Evolutionary conservation across 2,797 vertebrate genomes (phyloP).

Genomic region (Apogon talboti): DNA sequence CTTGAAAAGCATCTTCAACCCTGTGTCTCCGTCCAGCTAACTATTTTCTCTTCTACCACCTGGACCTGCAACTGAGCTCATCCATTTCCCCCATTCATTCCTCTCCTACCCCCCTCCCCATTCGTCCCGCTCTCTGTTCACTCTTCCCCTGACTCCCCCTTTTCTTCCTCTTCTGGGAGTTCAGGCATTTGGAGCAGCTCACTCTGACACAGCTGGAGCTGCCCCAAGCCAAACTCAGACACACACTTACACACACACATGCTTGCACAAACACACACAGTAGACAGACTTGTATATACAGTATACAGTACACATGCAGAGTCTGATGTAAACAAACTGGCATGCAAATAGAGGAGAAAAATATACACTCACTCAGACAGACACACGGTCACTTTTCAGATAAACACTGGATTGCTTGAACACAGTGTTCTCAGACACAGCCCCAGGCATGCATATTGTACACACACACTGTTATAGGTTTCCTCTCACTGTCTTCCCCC

Average conservation of each 20-base stretch:
- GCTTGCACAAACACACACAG: constrained; percentile 48
- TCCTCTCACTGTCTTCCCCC: constrained; percentile 38
- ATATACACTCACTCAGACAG: constrained; percentile 66
- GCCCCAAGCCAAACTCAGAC: constrained; percentile 85
- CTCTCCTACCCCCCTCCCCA: constrained; percentile 37
- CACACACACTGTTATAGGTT: constrained; percentile 54
- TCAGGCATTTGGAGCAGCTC: constrained; percentile 87
- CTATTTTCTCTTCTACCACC: constrained; percentile 54
- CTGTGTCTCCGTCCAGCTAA: constrained; percentile 13
- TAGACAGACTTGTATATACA: constrained; percentile 73
- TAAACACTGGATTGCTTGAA: constrained; percentile 69
- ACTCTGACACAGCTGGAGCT: constrained; percentile 89
- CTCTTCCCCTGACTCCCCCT: constrained; percentile 68
- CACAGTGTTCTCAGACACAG: constrained; percentile 67
- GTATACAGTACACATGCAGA: constrained; percentile 70
- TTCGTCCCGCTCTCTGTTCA: constrained; percentile 56
- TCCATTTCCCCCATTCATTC: constrained; percentile 61
- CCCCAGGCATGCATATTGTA: constrained; percentile 59
- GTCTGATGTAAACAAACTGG: constrained; percentile 77
- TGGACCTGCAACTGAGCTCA: constrained; percentile 65
- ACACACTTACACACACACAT: constrained; percentile 36
- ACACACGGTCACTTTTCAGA: constrained; percentile 68
- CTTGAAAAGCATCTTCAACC: constrained; percentile 28
- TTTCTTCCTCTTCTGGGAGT: constrained; percentile 85
- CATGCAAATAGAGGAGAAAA: constrained; percentile 74